Evolutionary conservation across 2,113 vertebrate genomes (phyloP), one percentile per base, ranked within the genome.

Genomic region (Zingel zingel): DNA sequence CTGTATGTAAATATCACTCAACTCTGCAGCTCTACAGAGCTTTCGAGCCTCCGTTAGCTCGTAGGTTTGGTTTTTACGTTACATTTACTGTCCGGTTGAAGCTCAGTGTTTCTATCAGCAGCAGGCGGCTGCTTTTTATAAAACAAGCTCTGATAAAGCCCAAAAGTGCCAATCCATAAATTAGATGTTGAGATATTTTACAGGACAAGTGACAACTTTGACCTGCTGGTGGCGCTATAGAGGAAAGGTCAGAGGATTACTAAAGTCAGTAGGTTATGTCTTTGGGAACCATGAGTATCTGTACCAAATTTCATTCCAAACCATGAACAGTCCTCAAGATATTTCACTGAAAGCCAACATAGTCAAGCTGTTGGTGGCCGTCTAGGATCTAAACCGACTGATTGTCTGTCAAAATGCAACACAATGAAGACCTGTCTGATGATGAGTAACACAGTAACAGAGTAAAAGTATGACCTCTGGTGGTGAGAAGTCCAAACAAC

Each of bases 401-500:
- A 33, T 33, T 33, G 33, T 33, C 33, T 33, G 33, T 33, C 33
- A 33, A 33, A 33, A 6, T 33, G 5, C 33, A 33, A 33, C 33
- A 33, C 33, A 33, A 6, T 6, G 33, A 33, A 33, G 33, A 33
- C 5, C 5, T 33, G 33, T 6, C 33, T 33, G 33, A 33, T 33
- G 33, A 33, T 33, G 33, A 6, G 33, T 6, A 33, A 39, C 19
- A n/a, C 6, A 57, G n/a, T n/a, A 2, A 50, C 2, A 13, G 45
- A 27, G 39, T 48, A 47, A 58, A 77, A 43, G 25, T 0, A 33
- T 25, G 68, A 47, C 62, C 62, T 79, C 82, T 67, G 62, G 75
- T 78, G 62, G 33, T n/a, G 48, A 67, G 6, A 59, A 77, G 39
- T 43, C 11, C 15, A 7, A 71, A 71, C 53, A 23, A 64, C 25